phyloP scores from a whole-genome alignment of 1,140 invertebrate species.

The Venustaconcha ellipsiformis region DNA sequence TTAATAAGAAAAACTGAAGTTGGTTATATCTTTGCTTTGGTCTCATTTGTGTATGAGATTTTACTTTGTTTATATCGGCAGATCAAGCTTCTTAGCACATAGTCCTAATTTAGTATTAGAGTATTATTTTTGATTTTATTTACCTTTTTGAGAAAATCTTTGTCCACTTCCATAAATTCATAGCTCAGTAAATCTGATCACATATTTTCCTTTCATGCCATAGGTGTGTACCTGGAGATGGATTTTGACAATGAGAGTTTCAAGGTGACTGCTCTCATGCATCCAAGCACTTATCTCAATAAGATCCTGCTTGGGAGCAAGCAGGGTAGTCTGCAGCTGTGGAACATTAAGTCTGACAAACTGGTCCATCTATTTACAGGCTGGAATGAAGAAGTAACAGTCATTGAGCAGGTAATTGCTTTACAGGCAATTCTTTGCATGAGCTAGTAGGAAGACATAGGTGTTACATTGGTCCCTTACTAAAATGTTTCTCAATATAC shows the following conservation, averaged over 20 bases:
- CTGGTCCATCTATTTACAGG: constrained; percentile 85
- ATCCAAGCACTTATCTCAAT: constrained; percentile 94
- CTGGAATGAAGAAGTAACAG: constrained; percentile 79
- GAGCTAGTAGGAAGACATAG: not conserved
- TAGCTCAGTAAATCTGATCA: not conserved
- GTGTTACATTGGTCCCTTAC: not conserved
- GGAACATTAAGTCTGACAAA: constrained; percentile 87
- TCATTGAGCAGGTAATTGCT: constrained; percentile 75
- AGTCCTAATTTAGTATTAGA: too few relatives aligned
- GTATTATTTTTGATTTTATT: not conserved
- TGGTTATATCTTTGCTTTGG: too few relatives aligned
- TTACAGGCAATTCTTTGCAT: constrained; percentile 1
- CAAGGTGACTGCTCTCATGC: constrained; percentile 82
- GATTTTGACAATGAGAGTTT: constrained; percentile 80
- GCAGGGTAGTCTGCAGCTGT: constrained; percentile 89
- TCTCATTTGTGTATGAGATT: too few relatives aligned
- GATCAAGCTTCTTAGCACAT: too few relatives aligned
- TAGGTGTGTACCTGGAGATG: constrained; percentile 69
- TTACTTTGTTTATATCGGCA: too few relatives aligned
- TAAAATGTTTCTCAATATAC: not conserved
- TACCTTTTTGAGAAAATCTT: not conserved
- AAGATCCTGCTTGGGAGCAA: constrained; percentile 93
- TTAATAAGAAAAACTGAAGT: too few relatives aligned
- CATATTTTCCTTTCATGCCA: not conserved
- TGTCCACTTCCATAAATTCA: not conserved